Base-by-base conservation (phyloP, 2,888 invertebrate species). In the Hydraecia micacea region DNA sequence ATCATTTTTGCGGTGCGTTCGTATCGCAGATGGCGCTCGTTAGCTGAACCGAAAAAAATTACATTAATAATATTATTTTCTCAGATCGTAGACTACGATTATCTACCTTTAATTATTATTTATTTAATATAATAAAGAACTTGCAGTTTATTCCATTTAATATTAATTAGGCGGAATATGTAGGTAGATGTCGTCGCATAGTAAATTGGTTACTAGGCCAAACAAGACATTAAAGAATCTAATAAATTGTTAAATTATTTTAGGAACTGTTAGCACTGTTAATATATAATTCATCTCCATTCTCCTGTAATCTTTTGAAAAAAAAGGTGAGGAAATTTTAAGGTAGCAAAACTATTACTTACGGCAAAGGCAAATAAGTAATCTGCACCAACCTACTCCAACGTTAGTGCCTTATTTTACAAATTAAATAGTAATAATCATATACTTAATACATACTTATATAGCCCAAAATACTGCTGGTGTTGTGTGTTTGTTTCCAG, bases 1-100 rank as follows among this genome's bases (percentile, higher is more conserved):
- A 93, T 94, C 93, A 94, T 93, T 92, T 92, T 90, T 89, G 83
- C 83, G 80, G 88, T 78, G 79, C 76, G 83, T 90, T 87, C 84
- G 84, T 86, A 87, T 82, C 88, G 84, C 87, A 87, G 87, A 83
- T 86, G 86, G 88, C 79, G 82, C 81, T 84, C 81, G 75, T 81
- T 83, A 80, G 83, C 55, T 11, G 25, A 11, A 11, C 68, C 52
- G 62, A 66, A 69, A 69, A 55, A 70, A 49, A 9, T 71, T 75
- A 49, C 15, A 32, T 55, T 21, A 55, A 6, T 13, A 49, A 32
- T 60, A 28, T 70, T 55, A 15, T 68, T 25, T 52, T 66, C 60
- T 67, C 28, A 72, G 39, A 60, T 83, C 71, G 5, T 25, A 62
- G 25, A 28, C 36, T 42, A 13, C 36, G 18, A 65, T 72, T 66